Evolutionary conservation across 2,888 invertebrate genomes (phyloP), one percentile per base, ranked within the genome.

Genomic region (Stenchaetothrips biformis): DNA sequence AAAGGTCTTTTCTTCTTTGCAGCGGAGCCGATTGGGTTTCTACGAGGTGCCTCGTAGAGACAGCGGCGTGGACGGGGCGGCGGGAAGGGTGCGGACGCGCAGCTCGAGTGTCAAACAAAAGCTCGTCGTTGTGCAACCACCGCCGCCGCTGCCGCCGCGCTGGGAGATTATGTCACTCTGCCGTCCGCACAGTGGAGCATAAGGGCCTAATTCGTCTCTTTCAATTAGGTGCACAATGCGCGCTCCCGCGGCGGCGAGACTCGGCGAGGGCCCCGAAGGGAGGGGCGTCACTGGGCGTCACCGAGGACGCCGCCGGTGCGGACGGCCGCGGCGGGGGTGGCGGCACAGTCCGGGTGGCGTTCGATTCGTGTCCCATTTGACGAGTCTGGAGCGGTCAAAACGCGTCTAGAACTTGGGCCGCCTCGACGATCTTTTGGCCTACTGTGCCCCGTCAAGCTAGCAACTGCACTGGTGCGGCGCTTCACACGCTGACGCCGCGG

Each of bases 141-240:
- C 53, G 53, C 53, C 13, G 37, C 37, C 37, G 37, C 37, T 4
- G 37, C 37, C 37, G 37, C 37, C 37, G 37, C 37, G 37, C 37
- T 37, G 37, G 37, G 37, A 74, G 67, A 74, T 74, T 74, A 74
- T 74, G 67, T 74, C 67, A 74, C 67, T 74, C 67, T 7, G 67
- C 11, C 25, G 21, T 18, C 53, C 53, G 53, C 16, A 53, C 53
- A 13, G 59, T 18, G 59, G 18, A 18, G 59, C 67, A 74, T 25
- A n/a, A 25, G 67, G 67, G 67, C 67, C 67, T 74, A 74, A 74
- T 74, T 74, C 67, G 67, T 74, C 67, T 74, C 67, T 74, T 74
- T 74, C 67, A 74, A 74, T 74, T 74, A 74, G 67, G 67, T 25
- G 67, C 67, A 74, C 67, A 74, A 74, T 74, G 67, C 67, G 18